phyloP scores from a whole-genome alignment of 2,888 invertebrate genomes.

The Amiota minor region DNA sequence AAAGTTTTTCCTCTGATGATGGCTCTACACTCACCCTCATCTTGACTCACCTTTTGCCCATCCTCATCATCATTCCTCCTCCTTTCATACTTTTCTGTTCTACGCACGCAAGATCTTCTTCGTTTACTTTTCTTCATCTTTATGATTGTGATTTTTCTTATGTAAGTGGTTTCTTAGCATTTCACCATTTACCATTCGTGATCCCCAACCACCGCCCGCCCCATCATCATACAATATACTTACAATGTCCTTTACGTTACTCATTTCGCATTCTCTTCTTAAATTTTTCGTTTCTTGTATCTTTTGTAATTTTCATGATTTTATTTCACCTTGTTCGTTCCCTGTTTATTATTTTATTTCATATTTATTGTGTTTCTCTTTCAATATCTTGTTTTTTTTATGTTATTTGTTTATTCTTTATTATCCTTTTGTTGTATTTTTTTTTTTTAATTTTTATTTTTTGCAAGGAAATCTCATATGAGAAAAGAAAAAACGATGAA shows the following conservation, averaged over 20 bases:
- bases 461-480: slow-evolving; percentile 50
- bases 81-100: slow-evolving; percentile 29
- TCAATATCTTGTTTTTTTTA: not conserved
- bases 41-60: slow-evolving; percentile 26
- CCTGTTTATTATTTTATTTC: slow-evolving; percentile 62
- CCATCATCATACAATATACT: not conserved
- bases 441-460: slow-evolving; percentile 56
- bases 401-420: not conserved
- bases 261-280: slow-evolving; percentile 42
- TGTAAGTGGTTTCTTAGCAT: slow-evolving; percentile 53
- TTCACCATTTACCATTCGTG: not conserved
- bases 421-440: not conserved
- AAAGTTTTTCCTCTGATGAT: not conserved
- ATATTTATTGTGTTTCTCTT: slow-evolving; percentile 40
- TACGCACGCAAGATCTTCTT: not conserved
- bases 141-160: slow-evolving; percentile 68
- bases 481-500: slow-evolving; percentile 32
- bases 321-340: slow-evolving; percentile 53
- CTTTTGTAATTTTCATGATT: slow-evolving; percentile 68
- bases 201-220: not conserved
- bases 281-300: slow-evolving; percentile 47
- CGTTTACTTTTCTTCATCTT: slow-evolving; percentile 43
- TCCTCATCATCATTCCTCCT: not conserved
- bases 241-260: not conserved
- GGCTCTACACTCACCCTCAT: slow-evolving; percentile 28